A percentile compares a stretch with the other conserved stretches of the same genome.
phyloP scores from a whole-genome alignment of 2,113 vertebrate species.

The Takifugu bimaculatus region DNA sequence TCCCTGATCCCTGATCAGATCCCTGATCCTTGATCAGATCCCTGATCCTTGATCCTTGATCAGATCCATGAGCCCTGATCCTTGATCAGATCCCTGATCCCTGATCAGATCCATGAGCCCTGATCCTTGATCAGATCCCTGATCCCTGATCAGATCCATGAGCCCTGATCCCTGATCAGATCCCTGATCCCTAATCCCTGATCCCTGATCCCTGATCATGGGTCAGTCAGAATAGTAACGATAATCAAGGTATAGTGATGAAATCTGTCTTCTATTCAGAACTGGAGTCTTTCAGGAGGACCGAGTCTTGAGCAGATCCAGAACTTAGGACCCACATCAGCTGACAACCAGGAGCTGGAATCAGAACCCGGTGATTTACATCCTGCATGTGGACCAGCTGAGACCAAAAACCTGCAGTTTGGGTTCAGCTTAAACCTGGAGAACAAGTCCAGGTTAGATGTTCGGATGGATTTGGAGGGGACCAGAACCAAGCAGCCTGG shows the following conservation, averaged over 20 bases:
- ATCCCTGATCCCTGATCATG: no score
- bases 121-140: no score
- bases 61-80: no score
- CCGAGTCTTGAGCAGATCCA: conserved; percentile 12
- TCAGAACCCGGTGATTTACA: background rate
- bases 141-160: no score
- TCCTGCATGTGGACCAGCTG: background rate
- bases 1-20: no score
- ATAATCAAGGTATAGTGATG: background rate
- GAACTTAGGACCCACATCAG: background rate
- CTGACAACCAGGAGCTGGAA: background rate
- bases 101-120: no score
- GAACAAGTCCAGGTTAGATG: background rate
- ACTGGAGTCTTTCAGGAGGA: conserved; percentile 66
- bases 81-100: no score
- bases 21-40: no score
- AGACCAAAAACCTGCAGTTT: background rate
- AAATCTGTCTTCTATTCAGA: conserved; percentile 52
- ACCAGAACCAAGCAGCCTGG: background rate
- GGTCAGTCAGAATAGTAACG: no score
- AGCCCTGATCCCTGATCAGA: no score
- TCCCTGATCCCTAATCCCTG: no score
- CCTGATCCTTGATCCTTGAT: no score
- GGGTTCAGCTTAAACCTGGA: background rate
- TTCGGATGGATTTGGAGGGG: background rate